phyloP scores from a whole-genome alignment of 2,888 invertebrate species.

The Spodoptera picta region DNA sequence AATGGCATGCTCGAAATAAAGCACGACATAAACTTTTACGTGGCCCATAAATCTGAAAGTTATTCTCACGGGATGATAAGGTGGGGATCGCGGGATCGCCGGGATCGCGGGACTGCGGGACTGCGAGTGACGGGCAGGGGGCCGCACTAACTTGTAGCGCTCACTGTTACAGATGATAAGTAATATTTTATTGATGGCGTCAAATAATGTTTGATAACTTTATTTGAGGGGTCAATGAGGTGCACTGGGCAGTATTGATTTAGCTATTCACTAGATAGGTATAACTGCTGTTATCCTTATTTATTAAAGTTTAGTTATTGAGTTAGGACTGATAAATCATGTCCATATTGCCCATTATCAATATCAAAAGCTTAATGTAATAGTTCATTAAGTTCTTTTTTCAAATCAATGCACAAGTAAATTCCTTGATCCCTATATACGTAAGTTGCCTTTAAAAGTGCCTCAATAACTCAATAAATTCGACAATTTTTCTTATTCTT shows the following conservation, averaged over 20 bases:
- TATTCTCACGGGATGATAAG: conserved; percentile 87
- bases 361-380: no score
- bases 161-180: conserved; percentile 50
- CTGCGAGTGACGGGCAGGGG: conserved; percentile 51
- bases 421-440: no score
- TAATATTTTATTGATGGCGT: conserved; percentile 50
- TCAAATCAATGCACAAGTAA: neutral
- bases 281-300: no score
- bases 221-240: conserved; percentile 37
- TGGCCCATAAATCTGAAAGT: conserved; percentile 85
- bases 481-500: no score
- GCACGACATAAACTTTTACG: conserved; percentile 86
- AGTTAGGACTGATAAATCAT: no score
- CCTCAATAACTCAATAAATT: no score
- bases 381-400: neutral
- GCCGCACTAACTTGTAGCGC: conserved; percentile 49
- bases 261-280: neutral
- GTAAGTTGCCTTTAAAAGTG: no score
- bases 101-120: conserved; percentile 67
- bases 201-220: conserved; percentile 48
- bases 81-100: conserved; percentile 69
- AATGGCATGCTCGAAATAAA: conserved; percentile 76
- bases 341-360: no score
- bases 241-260: conserved; percentile 4
- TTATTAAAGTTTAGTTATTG: no score